Percentiles rank a stretch among this genome's conserved stretches.
These are phyloP conservation scores for Amblyornis subalaris DNA, from an alignment of 2,113 vertebrate species.

Conservation along the genomic window DNA sequence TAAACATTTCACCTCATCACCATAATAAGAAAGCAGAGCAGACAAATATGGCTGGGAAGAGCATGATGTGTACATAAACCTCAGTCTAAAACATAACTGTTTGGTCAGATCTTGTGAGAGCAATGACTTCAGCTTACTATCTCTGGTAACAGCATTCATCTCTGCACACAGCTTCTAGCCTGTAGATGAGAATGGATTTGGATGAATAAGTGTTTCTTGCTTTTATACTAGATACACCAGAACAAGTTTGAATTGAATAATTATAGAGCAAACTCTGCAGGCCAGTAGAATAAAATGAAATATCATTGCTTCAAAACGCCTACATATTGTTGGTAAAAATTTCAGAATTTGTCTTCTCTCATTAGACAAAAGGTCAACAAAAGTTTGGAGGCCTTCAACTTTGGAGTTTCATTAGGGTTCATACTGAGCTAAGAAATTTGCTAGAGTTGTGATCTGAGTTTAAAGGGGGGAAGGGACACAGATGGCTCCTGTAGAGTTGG, in stretches of 20 bases:
- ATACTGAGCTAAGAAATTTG: not conserved
- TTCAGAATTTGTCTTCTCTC: not conserved
- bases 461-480: not conserved
- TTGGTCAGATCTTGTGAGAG: slow-evolving; percentile 1
- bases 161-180: not conserved
- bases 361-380: not conserved
- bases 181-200: not conserved
- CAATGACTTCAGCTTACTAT: not conserved
- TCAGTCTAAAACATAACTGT: not conserved
- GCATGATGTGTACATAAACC: not conserved
- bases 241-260: not conserved
- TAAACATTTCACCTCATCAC: not conserved
- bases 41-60: not conserved
- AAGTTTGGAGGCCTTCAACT: not conserved
- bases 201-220: not conserved
- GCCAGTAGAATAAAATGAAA: not conserved
- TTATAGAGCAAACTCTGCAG: not conserved
- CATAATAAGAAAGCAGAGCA: not conserved
- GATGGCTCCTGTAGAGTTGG: slow-evolving; percentile 3
- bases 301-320: not conserved
- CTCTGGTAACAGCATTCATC: not conserved
- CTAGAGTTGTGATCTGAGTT: not conserved
- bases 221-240: not conserved
- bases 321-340: not conserved
- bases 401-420: not conserved